Percentiles rank a stretch among this genome's conserved stretches.
Conservation (phyloP, 1,140 invertebrate genomes). For the Lepidurus apus region DNA sequence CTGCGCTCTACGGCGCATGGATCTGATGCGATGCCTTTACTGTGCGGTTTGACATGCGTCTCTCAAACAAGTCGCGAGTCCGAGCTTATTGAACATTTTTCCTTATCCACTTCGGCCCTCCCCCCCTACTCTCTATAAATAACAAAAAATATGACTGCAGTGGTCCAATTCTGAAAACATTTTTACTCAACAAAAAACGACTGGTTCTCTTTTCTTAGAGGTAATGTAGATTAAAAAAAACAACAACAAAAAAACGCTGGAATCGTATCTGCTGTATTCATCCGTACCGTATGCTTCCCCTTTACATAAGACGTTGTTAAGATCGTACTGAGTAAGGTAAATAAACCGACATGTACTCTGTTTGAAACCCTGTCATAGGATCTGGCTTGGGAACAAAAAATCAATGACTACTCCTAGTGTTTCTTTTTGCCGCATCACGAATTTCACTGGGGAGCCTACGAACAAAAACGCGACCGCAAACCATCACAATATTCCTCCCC, state of each 20-base stretch:
- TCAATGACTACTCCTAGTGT: constrained; percentile 1
- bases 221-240: not conserved
- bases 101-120: not conserved
- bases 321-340: not conserved
- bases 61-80: not conserved
- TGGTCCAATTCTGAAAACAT: too few species aligned
- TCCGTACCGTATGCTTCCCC: not conserved
- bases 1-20: not conserved
- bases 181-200: too few species aligned
- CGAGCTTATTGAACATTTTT: not conserved
- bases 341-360: not conserved
- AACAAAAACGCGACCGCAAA: not conserved
- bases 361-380: not conserved
- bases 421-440: not conserved
- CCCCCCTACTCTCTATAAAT: not conserved
- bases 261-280: constrained; percentile 19
- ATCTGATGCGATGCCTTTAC: not conserved
- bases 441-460: not conserved
- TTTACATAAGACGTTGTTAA: not conserved
- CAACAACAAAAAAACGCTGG: too few species aligned
- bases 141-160: not conserved
- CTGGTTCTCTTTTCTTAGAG: not conserved
- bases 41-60: not conserved
- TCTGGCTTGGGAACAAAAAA: not conserved
- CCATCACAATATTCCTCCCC: not conserved